Evolutionary conservation across 2,797 vertebrate genomes (phyloP), one percentile per base, ranked within the genome.

Genomic region (Luscinia luscinia): DNA sequence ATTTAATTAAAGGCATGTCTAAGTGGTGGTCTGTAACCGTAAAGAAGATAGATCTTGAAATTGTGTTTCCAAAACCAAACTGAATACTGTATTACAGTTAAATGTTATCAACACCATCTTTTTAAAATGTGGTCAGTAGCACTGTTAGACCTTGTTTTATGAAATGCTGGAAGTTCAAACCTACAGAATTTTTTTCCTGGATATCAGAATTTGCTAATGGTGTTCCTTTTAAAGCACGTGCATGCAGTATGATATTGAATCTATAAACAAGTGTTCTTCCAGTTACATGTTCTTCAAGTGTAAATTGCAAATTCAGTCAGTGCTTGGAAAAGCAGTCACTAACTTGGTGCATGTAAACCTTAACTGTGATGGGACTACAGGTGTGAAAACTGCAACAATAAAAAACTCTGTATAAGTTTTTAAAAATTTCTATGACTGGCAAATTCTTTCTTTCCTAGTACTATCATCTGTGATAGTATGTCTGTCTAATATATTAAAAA

Each of bases 301-400:
- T 81, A 84, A 75, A 36, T 57, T 30, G 21, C 77, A 82, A 91
- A 89, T 49, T 81, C 41, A 15, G 9, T 79, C 38, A 14, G 13
- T 28, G 12, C 61, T 27, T 38, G 21, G 51, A 72, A 87, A 86
- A 58, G 38, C 22, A 40, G 28, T 62, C 10, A 22, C 24, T 58
- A 58, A 48, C 34, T 67, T 89, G 24, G 41, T 72, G n/a, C 51
- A 8, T 27, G 10, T 79, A 59, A 91, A 79, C 28, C 19, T 86
- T 72, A 74, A 93, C 87, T 96, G 87, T 96, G 88, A 91, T 58
- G 91, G 86, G 87, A 85, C 76, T 61, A 68, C 94, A 93, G 81
- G 72, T 96, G 93, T 96, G 96, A 77, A 95, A 97, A 93, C 15
- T 62, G 32, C 5, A 78, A 38, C 11, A 48, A 38, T n/a, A 41